Evolutionary conservation across 2,797 vertebrate species (phyloP), one percentile per base, ranked within the genome.

Genomic region (Fundulus diaphanus): DNA sequence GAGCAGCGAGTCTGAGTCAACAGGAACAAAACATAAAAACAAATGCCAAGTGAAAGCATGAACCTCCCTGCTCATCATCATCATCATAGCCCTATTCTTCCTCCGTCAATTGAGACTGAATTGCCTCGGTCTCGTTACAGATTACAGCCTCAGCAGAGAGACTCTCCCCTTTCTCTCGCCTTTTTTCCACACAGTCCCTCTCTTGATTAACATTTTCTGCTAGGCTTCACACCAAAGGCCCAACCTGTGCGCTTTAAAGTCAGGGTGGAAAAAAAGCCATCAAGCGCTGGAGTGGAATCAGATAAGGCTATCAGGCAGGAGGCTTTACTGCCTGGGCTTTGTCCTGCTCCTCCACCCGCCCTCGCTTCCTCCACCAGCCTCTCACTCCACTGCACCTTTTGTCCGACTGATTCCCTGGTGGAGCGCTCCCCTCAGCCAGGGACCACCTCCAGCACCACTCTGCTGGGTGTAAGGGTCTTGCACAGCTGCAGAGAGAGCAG

Each of bases 301-400:
- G 97, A 98, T 97, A 96, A 97, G 96, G 93, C 73, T 88, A 96
- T 95, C 94, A 95, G 94, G 94, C 94, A 85, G 92, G 92, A 94
- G 95, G 95, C 93, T 95, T 96, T 96, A 93, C 94, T 79, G 90
- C 90, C 93, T 84, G 7, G 85, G 94, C 96, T 97, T 97, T 97
- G 96, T 97, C 93, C 94, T 73, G 83, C 93, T 92, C 90, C 93
- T 93, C 90, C 90, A 88, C 94, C 93, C 92, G 92, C 95, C 93
- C 96, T 85, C 52, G 95, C 94, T 90, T 93, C 94, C 94, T 94
- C 95, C 95, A 95, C 96, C 96, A 95, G 96, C 97, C 97, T 97
- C 96, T 96, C 97, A 99, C 96, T 97, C 95, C 96, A 96, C 93
- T 90, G 96, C 96, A 96, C 94, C 97, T 98, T 98, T 99, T 99